Evolutionary conservation across 2,113 vertebrate species (phyloP), one percentile per base, ranked within the genome.

Genomic region (Aptenodytes patagonicus): DNA sequence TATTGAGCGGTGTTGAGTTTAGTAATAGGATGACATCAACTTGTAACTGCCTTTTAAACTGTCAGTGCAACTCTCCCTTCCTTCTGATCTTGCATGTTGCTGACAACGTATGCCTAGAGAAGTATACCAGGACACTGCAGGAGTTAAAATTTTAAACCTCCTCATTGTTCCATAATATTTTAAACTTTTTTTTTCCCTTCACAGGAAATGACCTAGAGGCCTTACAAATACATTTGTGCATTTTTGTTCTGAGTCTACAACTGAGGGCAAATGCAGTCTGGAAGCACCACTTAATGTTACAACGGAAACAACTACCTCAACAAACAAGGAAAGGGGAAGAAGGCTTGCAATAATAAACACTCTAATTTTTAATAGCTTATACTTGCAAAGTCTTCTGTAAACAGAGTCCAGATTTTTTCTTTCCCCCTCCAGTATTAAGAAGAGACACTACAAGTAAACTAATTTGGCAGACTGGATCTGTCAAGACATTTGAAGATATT

Each of bases 181-280:
- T 78, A 97, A 91, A 95, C 60, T 68, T 77, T 81, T 57, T 96
- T 91, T 69, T 83, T 36, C 76, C 96, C 80, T 91, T 94, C 44
- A 97, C 98, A 99, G 99, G 99, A 99, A 99, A 99, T 99, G 99
- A 99, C 98, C 99, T 99, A 99, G 99, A 99, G 99, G 99, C 99
- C 99, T 99, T 99, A 99, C 98, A 98, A 98, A 98, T 99, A 98
- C 97, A 98, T 98, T 97, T 97, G 98, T 98, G 98, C 98, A 98
- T 98, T 98, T 98, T 98, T 98, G 94, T 98, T 99, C 97, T 93
- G 98, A 98, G 98, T 97, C 96, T 97, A 97, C 98, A 97, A 96
- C 95, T 96, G 98, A 98, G 93, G 98, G 98, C 97, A 97, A 98
- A 95, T 86, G 72, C 95, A 98, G 98, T 98, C 97, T 99, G 98